phyloP scores from a whole-genome alignment of 2,113 vertebrate genomes.

The Prietella phreatophila region DNA sequence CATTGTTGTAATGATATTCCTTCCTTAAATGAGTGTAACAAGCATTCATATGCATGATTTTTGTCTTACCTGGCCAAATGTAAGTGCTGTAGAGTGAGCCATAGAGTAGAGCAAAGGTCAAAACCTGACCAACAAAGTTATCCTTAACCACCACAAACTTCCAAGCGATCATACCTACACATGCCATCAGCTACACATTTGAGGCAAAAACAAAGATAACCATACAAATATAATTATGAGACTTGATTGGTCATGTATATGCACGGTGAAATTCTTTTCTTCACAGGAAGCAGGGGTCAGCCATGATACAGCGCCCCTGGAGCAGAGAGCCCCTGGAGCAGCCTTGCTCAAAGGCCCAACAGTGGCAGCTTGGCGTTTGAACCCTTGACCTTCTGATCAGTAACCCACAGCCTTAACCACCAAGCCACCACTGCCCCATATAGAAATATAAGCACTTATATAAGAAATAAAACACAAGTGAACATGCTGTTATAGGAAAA shows the following conservation, averaged over 20 bases:
- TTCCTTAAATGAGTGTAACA: neutral
- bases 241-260: too few relatives aligned
- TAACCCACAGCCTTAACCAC: too few relatives aligned
- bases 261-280: too few relatives aligned
- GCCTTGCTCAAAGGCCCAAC: too few relatives aligned
- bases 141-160: constrained; percentile 81
- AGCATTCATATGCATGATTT: neutral
- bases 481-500: neutral
- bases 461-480: neutral
- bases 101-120: constrained; percentile 86
- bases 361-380: too few relatives aligned
- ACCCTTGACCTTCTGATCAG: too few relatives aligned
- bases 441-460: neutral
- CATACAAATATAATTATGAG: neutral
- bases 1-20: neutral
- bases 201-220: constrained; percentile 28
- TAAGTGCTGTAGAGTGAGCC: constrained; percentile 90
- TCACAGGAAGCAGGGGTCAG: too few relatives aligned
- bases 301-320: too few relatives aligned
- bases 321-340: too few relatives aligned
- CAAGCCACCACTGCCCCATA: neutral
- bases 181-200: constrained; percentile 78
- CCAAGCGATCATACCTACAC: constrained; percentile 91
- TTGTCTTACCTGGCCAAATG: constrained; percentile 87
- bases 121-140: constrained; percentile 78